phyloP scores from a whole-genome alignment of 2,113 vertebrate species.

The Ia io region DNA sequence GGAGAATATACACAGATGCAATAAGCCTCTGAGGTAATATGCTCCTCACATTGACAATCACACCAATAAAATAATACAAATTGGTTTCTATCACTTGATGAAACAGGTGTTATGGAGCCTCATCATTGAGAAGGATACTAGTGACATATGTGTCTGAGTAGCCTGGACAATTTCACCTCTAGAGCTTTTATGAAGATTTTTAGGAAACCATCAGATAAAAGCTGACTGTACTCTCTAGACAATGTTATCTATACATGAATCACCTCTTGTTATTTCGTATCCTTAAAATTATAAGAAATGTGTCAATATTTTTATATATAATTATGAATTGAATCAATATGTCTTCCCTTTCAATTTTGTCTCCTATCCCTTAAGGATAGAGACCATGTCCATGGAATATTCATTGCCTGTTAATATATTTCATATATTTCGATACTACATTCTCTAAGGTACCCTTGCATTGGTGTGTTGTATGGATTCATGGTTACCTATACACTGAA shows the following conservation, averaged over 20 bases:
- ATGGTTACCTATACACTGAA: neutral
- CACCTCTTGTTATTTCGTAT: neutral
- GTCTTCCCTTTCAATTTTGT: neutral
- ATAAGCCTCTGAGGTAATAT: neutral
- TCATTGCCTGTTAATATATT: neutral
- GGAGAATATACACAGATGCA: neutral
- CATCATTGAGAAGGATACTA: neutral
- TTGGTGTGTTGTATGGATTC: neutral
- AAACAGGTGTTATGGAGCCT: neutral
- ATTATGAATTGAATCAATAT: neutral
- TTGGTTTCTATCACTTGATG: neutral
- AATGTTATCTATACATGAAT: neutral
- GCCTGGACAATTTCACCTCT: neutral
- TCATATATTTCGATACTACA: neutral
- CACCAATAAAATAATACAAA: neutral
- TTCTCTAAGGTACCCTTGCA: neutral
- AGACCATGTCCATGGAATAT: neutral
- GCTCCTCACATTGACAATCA: neutral
- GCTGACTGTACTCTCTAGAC: neutral
- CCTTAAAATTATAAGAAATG: neutral
- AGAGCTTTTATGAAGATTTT: neutral
- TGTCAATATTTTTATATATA: neutral
- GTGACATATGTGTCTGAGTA: neutral
- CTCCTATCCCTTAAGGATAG: neutral
- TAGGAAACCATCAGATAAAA: neutral